These are phyloP conservation scores for Meriones unguiculatus DNA, from an alignment of 2,113 vertebrate species.

Conservation along the genomic window DNA sequence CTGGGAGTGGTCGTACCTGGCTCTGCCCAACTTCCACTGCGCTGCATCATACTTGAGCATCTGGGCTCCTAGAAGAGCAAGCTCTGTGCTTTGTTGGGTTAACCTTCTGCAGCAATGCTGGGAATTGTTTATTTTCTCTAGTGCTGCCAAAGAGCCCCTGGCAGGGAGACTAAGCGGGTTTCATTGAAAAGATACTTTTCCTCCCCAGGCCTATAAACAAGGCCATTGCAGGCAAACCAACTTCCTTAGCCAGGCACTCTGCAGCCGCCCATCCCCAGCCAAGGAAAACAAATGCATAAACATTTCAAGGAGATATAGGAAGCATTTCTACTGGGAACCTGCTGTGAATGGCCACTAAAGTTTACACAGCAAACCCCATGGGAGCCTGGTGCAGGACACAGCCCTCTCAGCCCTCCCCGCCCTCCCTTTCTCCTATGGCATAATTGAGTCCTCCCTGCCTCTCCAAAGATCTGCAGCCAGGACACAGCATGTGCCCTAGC, in stretches of 20 bases:
- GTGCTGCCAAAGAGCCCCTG: constrained; percentile 31
- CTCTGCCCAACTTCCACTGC: neutral
- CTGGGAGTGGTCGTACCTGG: neutral
- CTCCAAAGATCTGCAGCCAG: neutral
- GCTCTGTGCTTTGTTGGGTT: constrained; percentile 30
- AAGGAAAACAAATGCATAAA: constrained; percentile 83
- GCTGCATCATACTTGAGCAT: neutral
- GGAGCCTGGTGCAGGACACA: neutral
- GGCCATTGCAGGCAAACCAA: constrained; percentile 69
- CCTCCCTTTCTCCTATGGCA: neutral
- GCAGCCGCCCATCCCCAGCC: constrained; percentile 64
- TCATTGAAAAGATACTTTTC: constrained; percentile 76
- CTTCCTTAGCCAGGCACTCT: constrained; percentile 76
- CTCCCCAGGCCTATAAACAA: constrained; percentile 79
- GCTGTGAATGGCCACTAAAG: constrained; percentile 76
- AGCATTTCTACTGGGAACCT: constrained; percentile 74
- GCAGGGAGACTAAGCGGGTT: constrained; percentile 78
- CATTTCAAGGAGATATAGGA: constrained; percentile 74
- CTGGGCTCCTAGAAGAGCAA: neutral
- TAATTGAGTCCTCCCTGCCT: neutral
- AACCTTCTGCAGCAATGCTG: neutral
- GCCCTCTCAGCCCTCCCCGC: neutral
- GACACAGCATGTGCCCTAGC: neutral
- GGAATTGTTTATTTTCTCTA: constrained; percentile 63
- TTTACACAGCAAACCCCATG: constrained; percentile 59